Percentiles rank a stretch among this genome's conserved stretches.
Conservation (phyloP, 2,888 invertebrate genomes). For the Drosophila mimetica region DNA sequence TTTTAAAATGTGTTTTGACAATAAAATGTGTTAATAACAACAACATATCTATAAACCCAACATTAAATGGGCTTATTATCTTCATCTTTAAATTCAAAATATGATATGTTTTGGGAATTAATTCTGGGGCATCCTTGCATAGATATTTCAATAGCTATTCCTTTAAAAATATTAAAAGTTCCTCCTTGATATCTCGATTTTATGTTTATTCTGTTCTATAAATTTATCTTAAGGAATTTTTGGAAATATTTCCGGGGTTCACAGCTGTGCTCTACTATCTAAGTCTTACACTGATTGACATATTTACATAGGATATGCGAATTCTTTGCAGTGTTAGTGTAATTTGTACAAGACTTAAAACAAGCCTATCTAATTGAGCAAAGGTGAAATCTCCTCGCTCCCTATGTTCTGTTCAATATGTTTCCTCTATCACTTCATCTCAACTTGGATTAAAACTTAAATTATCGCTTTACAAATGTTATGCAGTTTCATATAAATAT, state of each 20-base stretch:
- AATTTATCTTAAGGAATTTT: slow-evolving; percentile 39
- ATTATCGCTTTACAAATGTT: slow-evolving; percentile 41
- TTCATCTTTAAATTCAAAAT: neutral
- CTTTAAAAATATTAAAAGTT: neutral
- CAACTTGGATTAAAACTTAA: slow-evolving; percentile 34
- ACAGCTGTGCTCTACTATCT: slow-evolving; percentile 31
- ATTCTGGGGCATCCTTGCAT: neutral
- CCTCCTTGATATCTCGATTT: neutral
- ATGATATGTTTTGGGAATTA: slow-evolving; percentile 27
- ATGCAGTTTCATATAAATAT: slow-evolving; percentile 45
- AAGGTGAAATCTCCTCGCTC: slow-evolving; percentile 1
- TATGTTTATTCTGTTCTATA: slow-evolving; percentile 18
- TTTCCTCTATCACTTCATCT: slow-evolving; percentile 65
- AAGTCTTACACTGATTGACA: slow-evolving; percentile 17
- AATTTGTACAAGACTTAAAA: slow-evolving; percentile 22
- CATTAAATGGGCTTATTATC: neutral
- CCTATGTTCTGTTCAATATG: slow-evolving; percentile 1
- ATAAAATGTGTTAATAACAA: neutral
- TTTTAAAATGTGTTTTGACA: neutral
- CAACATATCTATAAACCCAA: neutral
- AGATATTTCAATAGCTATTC: neutral
- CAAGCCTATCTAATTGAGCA: slow-evolving; percentile 24
- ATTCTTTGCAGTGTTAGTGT: slow-evolving; percentile 20
- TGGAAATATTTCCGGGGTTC: slow-evolving; percentile 39
- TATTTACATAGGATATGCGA: slow-evolving; percentile 35